Percentiles rank a stretch among this genome's conserved stretches.
Evolutionary conservation across 2,888 invertebrate species (phyloP).

Genomic region (Pollenia angustigena): DNA sequence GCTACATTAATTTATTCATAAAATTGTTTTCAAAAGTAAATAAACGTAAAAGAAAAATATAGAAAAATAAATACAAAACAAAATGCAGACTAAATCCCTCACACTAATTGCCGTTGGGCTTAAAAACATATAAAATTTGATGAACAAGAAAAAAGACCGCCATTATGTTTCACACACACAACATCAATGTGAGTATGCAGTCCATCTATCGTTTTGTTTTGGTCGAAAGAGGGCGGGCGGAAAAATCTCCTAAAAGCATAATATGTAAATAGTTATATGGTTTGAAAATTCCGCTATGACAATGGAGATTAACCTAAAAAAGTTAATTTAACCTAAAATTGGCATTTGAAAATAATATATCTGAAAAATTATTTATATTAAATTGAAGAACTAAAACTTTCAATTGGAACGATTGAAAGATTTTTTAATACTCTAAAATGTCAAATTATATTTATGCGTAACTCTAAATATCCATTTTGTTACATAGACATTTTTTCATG

Average conservation of each 20-base stretch:
- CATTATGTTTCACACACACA: conserved; percentile 22
- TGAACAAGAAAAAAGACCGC: conserved; percentile 22
- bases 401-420: too few relatives aligned
- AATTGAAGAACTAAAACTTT: too few relatives aligned
- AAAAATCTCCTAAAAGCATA: background rate
- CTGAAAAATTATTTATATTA: too few relatives aligned
- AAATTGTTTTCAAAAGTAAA: conserved; percentile 34
- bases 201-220: background rate
- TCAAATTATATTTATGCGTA: too few relatives aligned
- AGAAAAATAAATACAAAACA: conserved; percentile 4
- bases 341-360: too few relatives aligned
- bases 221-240: background rate
- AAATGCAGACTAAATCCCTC: conserved; percentile 41
- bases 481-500: too few relatives aligned
- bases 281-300: too few relatives aligned
- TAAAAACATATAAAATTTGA: conserved; percentile 36
- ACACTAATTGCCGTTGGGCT: conserved; percentile 61
- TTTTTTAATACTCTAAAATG: too few relatives aligned
- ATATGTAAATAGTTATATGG: too few relatives aligned
- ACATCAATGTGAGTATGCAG: conserved; percentile 1
- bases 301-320: too few relatives aligned
- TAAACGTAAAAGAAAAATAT: background rate
- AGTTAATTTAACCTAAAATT: too few relatives aligned
- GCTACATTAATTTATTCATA: conserved; percentile 54
- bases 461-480: too few relatives aligned